Evolutionary conservation across 2,888 invertebrate genomes (phyloP).

Genomic region (Notodonta dromedarius): DNA sequence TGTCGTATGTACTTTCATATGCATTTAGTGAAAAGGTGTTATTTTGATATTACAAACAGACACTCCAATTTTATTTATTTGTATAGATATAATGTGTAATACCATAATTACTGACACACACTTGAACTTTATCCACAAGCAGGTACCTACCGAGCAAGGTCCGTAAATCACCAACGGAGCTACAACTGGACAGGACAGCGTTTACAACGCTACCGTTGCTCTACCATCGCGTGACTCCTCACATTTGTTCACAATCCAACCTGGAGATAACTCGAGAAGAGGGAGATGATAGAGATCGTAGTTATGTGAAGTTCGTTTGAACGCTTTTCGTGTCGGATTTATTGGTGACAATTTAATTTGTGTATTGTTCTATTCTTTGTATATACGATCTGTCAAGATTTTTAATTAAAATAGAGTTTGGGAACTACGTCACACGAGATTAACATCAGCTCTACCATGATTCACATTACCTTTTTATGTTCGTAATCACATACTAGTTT

Average conservation of each 20-base stretch:
- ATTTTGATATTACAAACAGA: too few relatives aligned
- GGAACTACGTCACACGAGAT: background rate
- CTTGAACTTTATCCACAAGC: background rate
- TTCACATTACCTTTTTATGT: too few relatives aligned
- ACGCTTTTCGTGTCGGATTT: slow-evolving; percentile 32
- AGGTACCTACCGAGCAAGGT: background rate
- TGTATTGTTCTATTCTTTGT: slow-evolving; percentile 18
- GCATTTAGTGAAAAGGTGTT: too few relatives aligned
- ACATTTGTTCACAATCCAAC: slow-evolving; percentile 68
- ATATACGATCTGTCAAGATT: slow-evolving; percentile 1
- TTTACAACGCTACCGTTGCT: slow-evolving; percentile 34
- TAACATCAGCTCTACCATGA: too few relatives aligned
- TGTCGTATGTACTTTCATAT: too few relatives aligned
- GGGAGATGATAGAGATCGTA: slow-evolving; percentile 25
- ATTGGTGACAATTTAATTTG: slow-evolving; percentile 28
- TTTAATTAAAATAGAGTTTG: background rate
- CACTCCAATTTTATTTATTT: too few relatives aligned
- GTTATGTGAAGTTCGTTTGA: slow-evolving; percentile 34
- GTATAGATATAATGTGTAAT: too few relatives aligned
- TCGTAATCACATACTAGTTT: too few relatives aligned
- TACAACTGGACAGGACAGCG: slow-evolving; percentile 1
- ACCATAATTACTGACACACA: background rate
- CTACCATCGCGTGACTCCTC: slow-evolving; percentile 71
- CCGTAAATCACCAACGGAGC: background rate
- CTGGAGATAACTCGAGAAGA: slow-evolving; percentile 51